phyloP scores from a whole-genome alignment of 35 echinoderm and acorn worm genomes.

The Amphiura filiformis region DNA sequence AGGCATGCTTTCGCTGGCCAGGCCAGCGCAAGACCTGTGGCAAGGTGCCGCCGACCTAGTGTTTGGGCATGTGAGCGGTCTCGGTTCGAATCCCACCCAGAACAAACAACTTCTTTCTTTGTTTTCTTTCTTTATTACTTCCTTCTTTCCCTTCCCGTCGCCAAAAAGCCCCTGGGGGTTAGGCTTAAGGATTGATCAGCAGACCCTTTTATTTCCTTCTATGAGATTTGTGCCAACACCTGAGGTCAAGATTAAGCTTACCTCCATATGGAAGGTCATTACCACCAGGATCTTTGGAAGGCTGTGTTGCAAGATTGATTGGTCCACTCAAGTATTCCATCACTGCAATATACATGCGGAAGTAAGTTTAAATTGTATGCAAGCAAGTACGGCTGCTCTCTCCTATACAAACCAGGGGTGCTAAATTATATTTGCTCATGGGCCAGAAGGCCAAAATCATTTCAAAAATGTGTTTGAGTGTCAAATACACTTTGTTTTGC shows the following conservation, averaged over 20 bases:
- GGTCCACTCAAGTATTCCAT: slow-evolving; percentile 58
- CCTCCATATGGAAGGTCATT: slow-evolving; percentile 52
- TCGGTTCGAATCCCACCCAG: too few species aligned
- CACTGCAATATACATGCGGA: slow-evolving; percentile 23
- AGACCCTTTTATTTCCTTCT: not conserved
- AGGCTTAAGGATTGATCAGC: not conserved
- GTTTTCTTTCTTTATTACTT: too few species aligned
- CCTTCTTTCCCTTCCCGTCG: too few species aligned
- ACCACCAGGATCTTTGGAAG: slow-evolving; percentile 54
- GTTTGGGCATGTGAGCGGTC: not conserved
- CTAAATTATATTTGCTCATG: not conserved
- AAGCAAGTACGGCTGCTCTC: not conserved
- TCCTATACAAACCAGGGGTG: not conserved
- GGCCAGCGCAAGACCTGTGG: too few species aligned
- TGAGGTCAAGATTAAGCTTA: not conserved
- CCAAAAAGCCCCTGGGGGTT: not conserved
- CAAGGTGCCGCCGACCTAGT: not conserved
- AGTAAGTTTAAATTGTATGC: not conserved
- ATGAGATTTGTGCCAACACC: not conserved
- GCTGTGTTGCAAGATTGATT: slow-evolving; percentile 33
- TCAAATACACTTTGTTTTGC: not conserved
- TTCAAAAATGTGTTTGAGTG: not conserved
- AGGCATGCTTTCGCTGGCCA: too few species aligned
- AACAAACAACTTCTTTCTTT: too few species aligned
- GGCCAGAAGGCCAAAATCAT: not conserved